Base-by-base conservation (phyloP, 2,888 invertebrate genomes). In the Eupithecia dodoneata region DNA sequence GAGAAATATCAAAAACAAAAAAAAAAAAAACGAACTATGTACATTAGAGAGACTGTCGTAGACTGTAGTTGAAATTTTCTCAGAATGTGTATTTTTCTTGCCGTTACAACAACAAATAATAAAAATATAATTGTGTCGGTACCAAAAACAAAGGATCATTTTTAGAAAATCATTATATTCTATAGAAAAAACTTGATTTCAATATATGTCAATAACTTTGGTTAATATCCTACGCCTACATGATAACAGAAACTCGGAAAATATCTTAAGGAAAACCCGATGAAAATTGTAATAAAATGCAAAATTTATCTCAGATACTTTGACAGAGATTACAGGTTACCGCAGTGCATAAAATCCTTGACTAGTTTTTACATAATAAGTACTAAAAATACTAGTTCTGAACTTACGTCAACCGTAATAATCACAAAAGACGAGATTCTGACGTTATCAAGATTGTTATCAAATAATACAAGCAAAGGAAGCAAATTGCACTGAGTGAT, bases 271-370 rank as follows among this genome's bases (percentile, higher is more conserved):
- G 66, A 66, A 66, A 63, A 63, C 63, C 3, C 66, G 13, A 66
- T 66, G 66, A 66, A 42, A 66, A 66, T 45, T 73, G 49, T 47
- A 71, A 67, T 77, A 77, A 74, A 77, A 59, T 49, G 42, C 15
- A 18, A 42, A 66, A 71, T 74, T 76, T 71, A 74, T 72, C 10
- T 55, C 41, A 45, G 69, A 44, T 45, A 18, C 15, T 69, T 3
- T 15, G 18, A 10, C 67, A 69, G 72, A 44, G 15, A 67, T 75
- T 66, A 49, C 13, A 45, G 49, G 55, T 18, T 75, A 76, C 66
- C 71, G 63, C 55, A 30, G 71, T 49, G 69, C 44, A 76, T 79
- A 81, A 78, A 78, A 76, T 77, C 81, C 81, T 81, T 81, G 80
- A 77, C 67, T 80, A 66, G 77, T 80, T 79, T 80, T 79, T 79